Evolutionary conservation across 2,888 invertebrate genomes (phyloP).

Genomic region (Campoplex nolae): DNA sequence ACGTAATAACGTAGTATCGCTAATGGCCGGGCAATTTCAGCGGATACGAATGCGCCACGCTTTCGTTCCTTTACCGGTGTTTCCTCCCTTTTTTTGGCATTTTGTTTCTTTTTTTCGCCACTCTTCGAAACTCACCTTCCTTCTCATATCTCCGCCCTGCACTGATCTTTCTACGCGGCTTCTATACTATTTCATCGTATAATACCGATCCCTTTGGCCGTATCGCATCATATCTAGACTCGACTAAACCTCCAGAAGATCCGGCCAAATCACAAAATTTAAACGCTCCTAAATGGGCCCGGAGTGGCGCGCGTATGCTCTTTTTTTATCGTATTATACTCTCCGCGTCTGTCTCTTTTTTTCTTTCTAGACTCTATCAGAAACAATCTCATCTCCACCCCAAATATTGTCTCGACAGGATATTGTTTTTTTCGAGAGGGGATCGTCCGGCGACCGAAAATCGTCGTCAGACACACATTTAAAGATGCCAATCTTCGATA

Average conservation of each 20-base stretch:
- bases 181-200: slow-evolving; percentile 45
- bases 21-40: slow-evolving; percentile 84
- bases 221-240: slow-evolving; percentile 44
- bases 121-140: slow-evolving; percentile 53
- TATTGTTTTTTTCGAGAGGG: slow-evolving; percentile 74
- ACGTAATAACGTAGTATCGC: slow-evolving; percentile 84
- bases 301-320: slow-evolving; percentile 45
- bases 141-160: slow-evolving; percentile 42
- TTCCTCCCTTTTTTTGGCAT: slow-evolving; percentile 70
- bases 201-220: slow-evolving; percentile 61
- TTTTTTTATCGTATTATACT: slow-evolving; percentile 21
- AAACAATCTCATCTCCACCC: slow-evolving; percentile 24
- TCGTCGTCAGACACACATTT: slow-evolving; percentile 70
- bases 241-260: slow-evolving; percentile 23
- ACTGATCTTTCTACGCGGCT: not conserved
- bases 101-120: slow-evolving; percentile 58
- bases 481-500: slow-evolving; percentile 71
- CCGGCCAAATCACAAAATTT: slow-evolving; percentile 69
- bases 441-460: slow-evolving; percentile 66
- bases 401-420: slow-evolving; percentile 70
- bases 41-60: slow-evolving; percentile 81
- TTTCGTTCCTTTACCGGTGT: slow-evolving; percentile 73
- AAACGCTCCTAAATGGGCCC: slow-evolving; percentile 76
- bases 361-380: not conserved
- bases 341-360: not conserved